Evolutionary conservation across 2,888 invertebrate genomes (phyloP).

Genomic region (Notocelia uddmanniana): DNA sequence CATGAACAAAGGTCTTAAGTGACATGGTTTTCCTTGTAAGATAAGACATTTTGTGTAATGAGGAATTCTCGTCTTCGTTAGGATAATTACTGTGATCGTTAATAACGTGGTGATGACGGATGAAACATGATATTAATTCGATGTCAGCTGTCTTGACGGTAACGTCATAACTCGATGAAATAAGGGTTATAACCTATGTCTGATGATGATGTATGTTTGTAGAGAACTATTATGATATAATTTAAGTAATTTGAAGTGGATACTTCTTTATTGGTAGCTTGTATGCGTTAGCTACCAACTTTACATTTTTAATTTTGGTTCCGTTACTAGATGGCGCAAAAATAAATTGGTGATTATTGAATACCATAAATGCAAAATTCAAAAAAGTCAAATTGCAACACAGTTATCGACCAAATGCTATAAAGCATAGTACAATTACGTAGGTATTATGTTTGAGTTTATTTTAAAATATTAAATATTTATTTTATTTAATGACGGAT

Average conservation of each 20-base stretch:
- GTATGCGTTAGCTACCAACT: too few species aligned
- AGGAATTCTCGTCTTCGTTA: constrained; percentile 58
- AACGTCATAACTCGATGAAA: constrained; percentile 65
- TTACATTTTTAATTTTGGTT: neutral
- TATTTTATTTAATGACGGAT: too few species aligned
- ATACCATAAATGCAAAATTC: too few species aligned
- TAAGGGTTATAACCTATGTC: constrained; percentile 51
- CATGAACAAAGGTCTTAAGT: neutral
- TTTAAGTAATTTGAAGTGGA: too few species aligned
- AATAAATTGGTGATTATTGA: too few species aligned
- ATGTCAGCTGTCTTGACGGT: constrained; percentile 63
- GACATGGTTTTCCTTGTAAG: neutral
- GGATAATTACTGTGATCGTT: constrained; percentile 75
- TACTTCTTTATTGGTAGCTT: too few species aligned
- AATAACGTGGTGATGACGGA: constrained; percentile 70
- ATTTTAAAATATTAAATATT: too few species aligned
- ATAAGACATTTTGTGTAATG: neutral
- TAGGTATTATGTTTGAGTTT: too few species aligned
- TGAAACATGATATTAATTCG: constrained; percentile 70
- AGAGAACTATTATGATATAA: neutral
- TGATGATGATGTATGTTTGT: constrained; percentile 38
- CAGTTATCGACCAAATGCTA: too few species aligned
- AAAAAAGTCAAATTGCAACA: too few species aligned
- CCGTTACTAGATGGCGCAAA: too few species aligned
- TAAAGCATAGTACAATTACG: too few species aligned